phyloP scores from a whole-genome alignment of 2,113 vertebrate species.

The Glaucomys volans region DNA sequence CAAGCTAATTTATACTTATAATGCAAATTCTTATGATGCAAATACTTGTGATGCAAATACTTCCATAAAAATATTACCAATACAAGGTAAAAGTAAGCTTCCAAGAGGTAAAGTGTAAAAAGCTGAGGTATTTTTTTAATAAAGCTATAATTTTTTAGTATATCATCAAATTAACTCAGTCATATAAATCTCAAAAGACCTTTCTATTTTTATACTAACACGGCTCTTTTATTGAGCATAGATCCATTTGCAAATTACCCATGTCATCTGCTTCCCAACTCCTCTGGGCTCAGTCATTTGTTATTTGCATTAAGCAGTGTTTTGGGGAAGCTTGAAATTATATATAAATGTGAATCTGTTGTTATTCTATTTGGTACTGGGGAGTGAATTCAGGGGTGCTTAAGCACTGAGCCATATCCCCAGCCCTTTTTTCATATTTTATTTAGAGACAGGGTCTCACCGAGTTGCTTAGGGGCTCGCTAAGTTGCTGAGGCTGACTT shows the following conservation, averaged over 20 bases:
- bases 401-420: too few species aligned
- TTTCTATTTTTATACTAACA: conserved; percentile 46
- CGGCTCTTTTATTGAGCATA: background rate
- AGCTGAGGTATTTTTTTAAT: background rate
- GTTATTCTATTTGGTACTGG: background rate
- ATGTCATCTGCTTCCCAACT: background rate
- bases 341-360: background rate
- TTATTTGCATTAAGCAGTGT: conserved; percentile 25
- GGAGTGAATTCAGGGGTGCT: too few species aligned
- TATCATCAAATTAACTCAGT: conserved; percentile 36
- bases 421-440: too few species aligned
- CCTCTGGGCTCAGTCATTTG: background rate
- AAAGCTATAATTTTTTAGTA: background rate
- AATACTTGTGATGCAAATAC: background rate
- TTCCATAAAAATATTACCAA: background rate
- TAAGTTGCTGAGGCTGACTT: too few species aligned
- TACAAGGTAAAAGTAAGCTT: background rate
- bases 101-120: conserved; percentile 29
- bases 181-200: conserved; percentile 10
- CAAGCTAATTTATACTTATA: conserved; percentile 29
- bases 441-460: too few species aligned
- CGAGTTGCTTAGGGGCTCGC: too few species aligned
- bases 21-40: background rate
- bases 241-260: background rate
- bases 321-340: conserved; percentile 31